Evolutionary conservation across 2,888 invertebrate genomes (phyloP).

Genomic region (Cryptus viduatorius): DNA sequence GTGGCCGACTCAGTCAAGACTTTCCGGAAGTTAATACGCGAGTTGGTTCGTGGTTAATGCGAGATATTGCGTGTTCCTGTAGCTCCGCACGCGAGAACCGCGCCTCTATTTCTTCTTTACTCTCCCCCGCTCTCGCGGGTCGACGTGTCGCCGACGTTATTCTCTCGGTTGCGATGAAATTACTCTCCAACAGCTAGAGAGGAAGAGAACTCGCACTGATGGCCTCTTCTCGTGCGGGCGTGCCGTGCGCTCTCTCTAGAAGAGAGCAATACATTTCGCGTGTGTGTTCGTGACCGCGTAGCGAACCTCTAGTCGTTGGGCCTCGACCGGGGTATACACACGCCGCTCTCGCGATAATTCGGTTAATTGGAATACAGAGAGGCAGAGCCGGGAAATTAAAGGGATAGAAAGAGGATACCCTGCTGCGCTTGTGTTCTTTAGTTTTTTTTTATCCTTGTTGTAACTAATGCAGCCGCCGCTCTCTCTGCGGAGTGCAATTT

Average conservation of each 20-base stretch:
- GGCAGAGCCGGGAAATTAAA: conserved; percentile 45
- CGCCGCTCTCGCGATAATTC: conserved; percentile 77
- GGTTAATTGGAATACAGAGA: conserved; percentile 79
- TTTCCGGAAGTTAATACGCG: conserved; percentile 66
- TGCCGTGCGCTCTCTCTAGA: conserved; percentile 41
- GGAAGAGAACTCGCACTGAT: conserved; percentile 47
- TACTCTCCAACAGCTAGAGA: conserved; percentile 40
- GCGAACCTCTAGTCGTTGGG: conserved; percentile 70
- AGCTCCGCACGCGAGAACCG: conserved; percentile 59
- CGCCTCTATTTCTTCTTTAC: conserved; percentile 56
- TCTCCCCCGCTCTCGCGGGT: conserved; percentile 7
- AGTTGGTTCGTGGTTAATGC: conserved; percentile 54
- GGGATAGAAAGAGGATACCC: conserved; percentile 48
- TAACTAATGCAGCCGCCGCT: conserved; percentile 57
- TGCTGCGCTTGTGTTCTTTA: conserved; percentile 13
- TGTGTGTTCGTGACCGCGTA: conserved; percentile 32
- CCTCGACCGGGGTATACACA: conserved; percentile 61
- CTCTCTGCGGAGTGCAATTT: conserved; percentile 73
- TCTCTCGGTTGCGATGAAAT: conserved; percentile 52
- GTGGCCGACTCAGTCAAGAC: conserved; percentile 49
- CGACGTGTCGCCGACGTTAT: conserved; percentile 41
- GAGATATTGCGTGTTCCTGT: conserved; percentile 60
- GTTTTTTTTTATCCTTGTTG: conserved; percentile 6
- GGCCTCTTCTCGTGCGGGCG: conserved; percentile 62
- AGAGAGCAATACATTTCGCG: conserved; percentile 31